phyloP scores from a whole-genome alignment of 64 coral and sea anemone species.

The Dendronephthya gigantea region DNA sequence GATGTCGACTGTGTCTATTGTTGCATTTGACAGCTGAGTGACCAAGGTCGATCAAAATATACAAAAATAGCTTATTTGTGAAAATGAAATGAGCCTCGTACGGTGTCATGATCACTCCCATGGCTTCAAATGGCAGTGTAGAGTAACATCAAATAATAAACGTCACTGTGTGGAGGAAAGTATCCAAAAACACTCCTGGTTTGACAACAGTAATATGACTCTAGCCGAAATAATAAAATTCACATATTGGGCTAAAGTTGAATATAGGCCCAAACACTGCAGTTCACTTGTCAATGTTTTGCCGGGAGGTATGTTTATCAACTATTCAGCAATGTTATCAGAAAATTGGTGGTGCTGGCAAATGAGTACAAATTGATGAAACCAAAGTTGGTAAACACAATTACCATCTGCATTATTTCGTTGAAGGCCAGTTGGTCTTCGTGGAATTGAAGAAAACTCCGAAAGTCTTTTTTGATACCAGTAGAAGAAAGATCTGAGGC shows the following conservation, averaged over 20 bases:
- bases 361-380: too few species aligned
- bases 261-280: background rate
- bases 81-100: background rate
- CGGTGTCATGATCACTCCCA: background rate
- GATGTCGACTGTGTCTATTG: too few species aligned
- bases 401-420: background rate
- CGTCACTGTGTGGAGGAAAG: background rate
- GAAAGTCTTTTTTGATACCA: background rate
- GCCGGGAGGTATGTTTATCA: background rate
- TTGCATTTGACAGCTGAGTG: too few species aligned
- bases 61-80: too few species aligned
- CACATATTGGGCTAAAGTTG: background rate
- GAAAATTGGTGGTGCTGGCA: background rate
- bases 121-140: background rate
- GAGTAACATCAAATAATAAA: background rate
- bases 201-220: background rate
- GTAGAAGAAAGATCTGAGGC: background rate
- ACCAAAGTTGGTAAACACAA: conserved; percentile 4
- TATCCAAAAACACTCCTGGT: background rate
- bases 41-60: too few species aligned
- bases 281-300: background rate
- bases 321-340: too few species aligned
- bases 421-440: conserved; percentile 2
- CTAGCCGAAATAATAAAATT: background rate
- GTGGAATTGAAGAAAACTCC: background rate